Base-by-base conservation (phyloP, 2,888 invertebrate genomes). In the Odontothrips loti region DNA sequence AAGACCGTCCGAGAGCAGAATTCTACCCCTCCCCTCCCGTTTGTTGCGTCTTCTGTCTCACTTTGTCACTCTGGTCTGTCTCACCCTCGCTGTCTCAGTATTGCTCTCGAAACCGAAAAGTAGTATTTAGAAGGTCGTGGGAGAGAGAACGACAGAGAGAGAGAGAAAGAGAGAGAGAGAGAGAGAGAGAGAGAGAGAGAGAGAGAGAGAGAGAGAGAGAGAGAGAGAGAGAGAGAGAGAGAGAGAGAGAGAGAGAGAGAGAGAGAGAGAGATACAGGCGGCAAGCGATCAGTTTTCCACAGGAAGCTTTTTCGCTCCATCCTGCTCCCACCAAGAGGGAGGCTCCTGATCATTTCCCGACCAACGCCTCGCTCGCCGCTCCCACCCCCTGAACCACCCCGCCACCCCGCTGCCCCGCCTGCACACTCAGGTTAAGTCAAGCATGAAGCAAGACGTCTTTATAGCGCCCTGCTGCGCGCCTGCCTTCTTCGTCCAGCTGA, bases 361-460 rank as follows among this genome's bases (percentile, higher is more conserved):
- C 68, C 9, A 15, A 15, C 63, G 23, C 23, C 68, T n/a, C 68
- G 11, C 63, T 1, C 63, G 63, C 63, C 63, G 51, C 51, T 11
- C 23, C 68, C 11, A 0, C 68, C 68, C 8, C 68, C 11, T 23
- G 10, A 9, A 12, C 68, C 68, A 4, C 68, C 23, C 68, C 68
- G 4, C 68, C 23, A 9, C 1, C 63, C 9, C 68, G 6, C 68
- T 23, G 23, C 68, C 23, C 68, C 23, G 68, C 68, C 68, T 27
- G 68, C 68, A 27, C 68, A 75, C 68, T 75, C 68, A 75, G 68
- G 68, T 75, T 27, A 27, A 75, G 68, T 75, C 68, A 75, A 75
- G 68, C 68, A 75, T 75, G 68, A 75, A 75, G 68, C 68, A 75
- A 27, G 68, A 75, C 68, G 68, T 75, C 68, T 75, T 75, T 75